Evolutionary conservation across 2,888 invertebrate species (phyloP).

Genomic region (Eucriotettix oculatus): DNA sequence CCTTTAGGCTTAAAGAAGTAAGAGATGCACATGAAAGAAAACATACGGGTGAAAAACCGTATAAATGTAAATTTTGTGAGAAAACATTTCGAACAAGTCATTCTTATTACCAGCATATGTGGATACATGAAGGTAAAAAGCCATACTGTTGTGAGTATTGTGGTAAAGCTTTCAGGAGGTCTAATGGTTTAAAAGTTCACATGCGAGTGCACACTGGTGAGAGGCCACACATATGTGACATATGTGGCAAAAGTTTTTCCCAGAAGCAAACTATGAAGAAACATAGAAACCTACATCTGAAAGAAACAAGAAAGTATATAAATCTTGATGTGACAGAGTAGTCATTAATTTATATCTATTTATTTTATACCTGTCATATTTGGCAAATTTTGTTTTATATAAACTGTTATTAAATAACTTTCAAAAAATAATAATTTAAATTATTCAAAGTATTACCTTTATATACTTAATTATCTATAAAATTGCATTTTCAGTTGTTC

Average conservation of each 20-base stretch:
- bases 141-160: constrained; percentile 46
- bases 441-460: too few species aligned
- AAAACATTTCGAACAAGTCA: constrained; percentile 36
- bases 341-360: too few species aligned
- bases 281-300: constrained; percentile 4
- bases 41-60: constrained; percentile 21
- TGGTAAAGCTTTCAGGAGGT: constrained; percentile 42
- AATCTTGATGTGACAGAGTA: too few species aligned
- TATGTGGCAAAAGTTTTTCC: constrained; percentile 21
- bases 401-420: too few species aligned
- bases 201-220: constrained; percentile 39
- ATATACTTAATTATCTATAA: too few species aligned
- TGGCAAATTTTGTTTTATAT: too few species aligned
- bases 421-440: too few species aligned
- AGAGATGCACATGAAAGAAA: constrained; percentile 20
- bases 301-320: background rate
- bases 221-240: constrained; percentile 21
- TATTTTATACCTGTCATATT: too few species aligned
- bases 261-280: constrained; percentile 24
- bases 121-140: constrained; percentile 34
- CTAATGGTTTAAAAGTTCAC: constrained; percentile 44
- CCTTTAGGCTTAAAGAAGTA: constrained; percentile 11
- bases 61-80: constrained; percentile 22
- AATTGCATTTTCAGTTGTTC: too few species aligned
- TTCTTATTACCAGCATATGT: constrained; percentile 46